Conservation (phyloP, 2,888 invertebrate species). For the Sinodicranocentrus sp. region DNA sequence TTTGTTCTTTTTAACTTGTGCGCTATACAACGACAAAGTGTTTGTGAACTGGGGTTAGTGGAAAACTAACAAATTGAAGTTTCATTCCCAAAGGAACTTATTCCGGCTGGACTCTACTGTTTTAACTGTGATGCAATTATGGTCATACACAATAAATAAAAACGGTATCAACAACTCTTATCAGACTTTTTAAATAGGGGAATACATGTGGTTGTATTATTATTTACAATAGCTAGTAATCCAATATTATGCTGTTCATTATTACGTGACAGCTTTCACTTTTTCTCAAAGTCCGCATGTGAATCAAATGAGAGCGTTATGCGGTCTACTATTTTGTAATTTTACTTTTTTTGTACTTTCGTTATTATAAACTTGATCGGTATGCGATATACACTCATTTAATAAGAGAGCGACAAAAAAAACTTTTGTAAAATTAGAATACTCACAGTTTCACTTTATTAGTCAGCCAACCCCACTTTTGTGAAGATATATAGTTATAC, state of each 20-base stretch:
- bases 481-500: neutral
- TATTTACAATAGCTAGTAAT: neutral
- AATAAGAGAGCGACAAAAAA: slow-evolving; percentile 20
- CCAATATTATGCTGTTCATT: slow-evolving; percentile 26
- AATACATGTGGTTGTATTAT: neutral
- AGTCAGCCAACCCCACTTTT: neutral
- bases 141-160: too few relatives aligned
- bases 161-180: too few relatives aligned
- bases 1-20: too few relatives aligned
- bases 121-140: too few relatives aligned
- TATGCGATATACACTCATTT: slow-evolving; percentile 24
- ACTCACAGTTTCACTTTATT: slow-evolving; percentile 28
- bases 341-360: slow-evolving; percentile 48
- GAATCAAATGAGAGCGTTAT: slow-evolving; percentile 62
- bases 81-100: too few relatives aligned
- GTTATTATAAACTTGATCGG: slow-evolving; percentile 37
- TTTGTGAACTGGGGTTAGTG: neutral
- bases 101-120: too few relatives aligned
- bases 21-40: too few relatives aligned
- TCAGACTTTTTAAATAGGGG: too few relatives aligned
- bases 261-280: slow-evolving; percentile 69
- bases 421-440: slow-evolving; percentile 23
- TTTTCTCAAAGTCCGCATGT: slow-evolving; percentile 65
- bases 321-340: slow-evolving; percentile 59
- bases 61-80: slow-evolving; percentile 10